Evolutionary conservation across 2,113 vertebrate species (phyloP).

Genomic region (Pseudorectes ferrugineus): DNA sequence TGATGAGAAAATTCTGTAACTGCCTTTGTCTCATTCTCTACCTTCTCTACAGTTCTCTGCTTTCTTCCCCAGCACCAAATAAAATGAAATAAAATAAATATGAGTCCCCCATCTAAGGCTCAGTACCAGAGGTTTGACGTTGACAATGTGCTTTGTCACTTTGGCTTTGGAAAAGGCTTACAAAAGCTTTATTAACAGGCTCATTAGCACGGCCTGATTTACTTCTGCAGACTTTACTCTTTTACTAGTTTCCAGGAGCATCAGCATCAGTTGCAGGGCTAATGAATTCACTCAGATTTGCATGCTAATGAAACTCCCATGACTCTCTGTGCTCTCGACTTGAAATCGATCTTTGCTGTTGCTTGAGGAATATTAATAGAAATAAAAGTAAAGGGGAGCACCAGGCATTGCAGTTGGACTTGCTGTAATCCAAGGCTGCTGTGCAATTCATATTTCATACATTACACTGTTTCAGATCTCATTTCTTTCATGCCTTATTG

Average conservation of each 20-base stretch:
- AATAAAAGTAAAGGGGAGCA: conserved; percentile 50
- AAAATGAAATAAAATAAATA: not conserved
- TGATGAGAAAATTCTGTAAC: conserved; percentile 38
- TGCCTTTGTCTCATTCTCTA: conserved; percentile 21
- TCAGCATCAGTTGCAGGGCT: conserved; percentile 65
- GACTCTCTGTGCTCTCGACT: conserved; percentile 54
- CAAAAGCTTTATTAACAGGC: conserved; percentile 74
- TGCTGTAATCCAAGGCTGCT: conserved; percentile 13
- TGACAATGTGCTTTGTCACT: conserved; percentile 60
- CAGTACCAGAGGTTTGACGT: not conserved
- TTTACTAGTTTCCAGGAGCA: conserved; percentile 66
- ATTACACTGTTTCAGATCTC: not conserved
- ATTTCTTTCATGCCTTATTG: conserved; percentile 50
- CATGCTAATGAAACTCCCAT: conserved; percentile 69
- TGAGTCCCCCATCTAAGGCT: not conserved
- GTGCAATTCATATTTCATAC: conserved; percentile 28
- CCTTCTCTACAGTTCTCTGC: conserved; percentile 7
- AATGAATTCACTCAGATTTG: conserved; percentile 71
- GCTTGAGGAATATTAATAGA: conserved; percentile 68
- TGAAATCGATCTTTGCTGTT: conserved; percentile 65
- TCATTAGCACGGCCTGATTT: conserved; percentile 74
- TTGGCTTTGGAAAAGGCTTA: conserved; percentile 56
- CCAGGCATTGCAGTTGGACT: not conserved
- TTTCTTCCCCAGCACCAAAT: not conserved
- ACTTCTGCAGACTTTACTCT: conserved; percentile 68